Evolutionary conservation across 2,888 invertebrate genomes (phyloP).

Genomic region (Congeria kusceri): DNA sequence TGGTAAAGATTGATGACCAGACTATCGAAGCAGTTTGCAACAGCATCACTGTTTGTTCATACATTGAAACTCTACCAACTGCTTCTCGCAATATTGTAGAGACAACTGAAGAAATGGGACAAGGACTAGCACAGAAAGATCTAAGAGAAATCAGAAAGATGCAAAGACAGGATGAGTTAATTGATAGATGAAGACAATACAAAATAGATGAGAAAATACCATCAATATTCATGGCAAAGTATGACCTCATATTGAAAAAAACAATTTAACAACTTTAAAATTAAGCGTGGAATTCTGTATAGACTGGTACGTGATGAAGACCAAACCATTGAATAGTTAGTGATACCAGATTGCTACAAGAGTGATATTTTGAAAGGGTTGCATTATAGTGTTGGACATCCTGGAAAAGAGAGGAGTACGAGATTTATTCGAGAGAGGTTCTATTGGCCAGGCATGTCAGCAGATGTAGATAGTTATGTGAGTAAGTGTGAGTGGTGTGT

Average conservation of each 20-base stretch:
- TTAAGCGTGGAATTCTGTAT: neutral
- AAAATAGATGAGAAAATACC: constrained; percentile 9
- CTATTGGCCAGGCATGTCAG: constrained; percentile 9
- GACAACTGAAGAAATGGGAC: constrained; percentile 13
- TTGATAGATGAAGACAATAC: constrained; percentile 3
- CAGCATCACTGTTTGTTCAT: neutral
- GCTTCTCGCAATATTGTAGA: constrained; percentile 4
- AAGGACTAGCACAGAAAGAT: constrained; percentile 11
- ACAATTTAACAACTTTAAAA: neutral
- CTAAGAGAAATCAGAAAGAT: constrained; percentile 24
- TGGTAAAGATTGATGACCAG: neutral
- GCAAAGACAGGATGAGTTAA: constrained; percentile 12
- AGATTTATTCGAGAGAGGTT: neutral
- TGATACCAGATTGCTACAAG: neutral
- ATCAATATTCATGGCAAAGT: neutral
- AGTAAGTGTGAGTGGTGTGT: constrained; percentile 2
- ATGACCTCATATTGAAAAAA: constrained; percentile 2
- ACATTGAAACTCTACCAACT: constrained; percentile 8
- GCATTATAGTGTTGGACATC: constrained; percentile 6
- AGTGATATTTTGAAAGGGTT: neutral
- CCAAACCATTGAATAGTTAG: neutral
- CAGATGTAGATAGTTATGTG: neutral
- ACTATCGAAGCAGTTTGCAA: neutral
- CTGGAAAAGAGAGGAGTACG: constrained; percentile 3
- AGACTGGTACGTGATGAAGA: neutral